Evolutionary conservation across 2,888 invertebrate genomes (phyloP).

Genomic region (Geotrupes spiniger): DNA sequence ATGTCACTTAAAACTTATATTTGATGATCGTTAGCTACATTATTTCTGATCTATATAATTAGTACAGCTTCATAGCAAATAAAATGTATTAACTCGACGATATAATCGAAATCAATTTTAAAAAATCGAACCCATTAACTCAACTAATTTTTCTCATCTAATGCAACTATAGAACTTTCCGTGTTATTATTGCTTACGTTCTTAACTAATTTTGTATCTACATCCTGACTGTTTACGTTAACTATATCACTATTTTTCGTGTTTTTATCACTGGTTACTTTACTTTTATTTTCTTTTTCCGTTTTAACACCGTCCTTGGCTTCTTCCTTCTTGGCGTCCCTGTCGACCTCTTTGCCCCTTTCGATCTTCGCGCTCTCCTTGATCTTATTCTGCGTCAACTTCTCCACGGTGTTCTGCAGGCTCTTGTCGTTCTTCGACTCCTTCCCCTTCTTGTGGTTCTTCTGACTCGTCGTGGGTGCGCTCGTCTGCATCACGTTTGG

Average conservation of each 20-base stretch:
- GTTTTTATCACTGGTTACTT: conserved; percentile 3
- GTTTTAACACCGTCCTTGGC: conserved; percentile 6
- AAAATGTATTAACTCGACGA: no score
- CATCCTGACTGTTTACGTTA: conserved; percentile 12
- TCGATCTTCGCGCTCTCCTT: conserved; percentile 34
- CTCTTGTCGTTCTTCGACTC: conserved; percentile 43
- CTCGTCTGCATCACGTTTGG: background rate
- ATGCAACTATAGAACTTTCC: conserved; percentile 21
- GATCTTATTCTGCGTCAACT: conserved; percentile 43
- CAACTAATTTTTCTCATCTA: conserved; percentile 10
- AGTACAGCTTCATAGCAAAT: no score
- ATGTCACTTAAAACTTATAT: no score
- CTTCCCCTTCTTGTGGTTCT: conserved; percentile 21
- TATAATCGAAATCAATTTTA: conserved; percentile 3
- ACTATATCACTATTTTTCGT: conserved; percentile 16
- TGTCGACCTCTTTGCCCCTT: background rate
- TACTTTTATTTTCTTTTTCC: conserved; percentile 3
- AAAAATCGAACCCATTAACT: conserved; percentile 9
- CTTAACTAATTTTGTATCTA: conserved; percentile 17
- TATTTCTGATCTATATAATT: no score
- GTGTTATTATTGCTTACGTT: conserved; percentile 23
- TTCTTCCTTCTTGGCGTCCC: conserved; percentile 1
- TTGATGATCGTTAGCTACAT: no score
- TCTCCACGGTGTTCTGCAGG: conserved; percentile 45
- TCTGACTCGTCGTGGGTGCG: conserved; percentile 12